These are phyloP conservation scores for Dasysyrphus tricinctus DNA, from an alignment of 2,888 invertebrate species.

Conservation along the genomic window DNA sequence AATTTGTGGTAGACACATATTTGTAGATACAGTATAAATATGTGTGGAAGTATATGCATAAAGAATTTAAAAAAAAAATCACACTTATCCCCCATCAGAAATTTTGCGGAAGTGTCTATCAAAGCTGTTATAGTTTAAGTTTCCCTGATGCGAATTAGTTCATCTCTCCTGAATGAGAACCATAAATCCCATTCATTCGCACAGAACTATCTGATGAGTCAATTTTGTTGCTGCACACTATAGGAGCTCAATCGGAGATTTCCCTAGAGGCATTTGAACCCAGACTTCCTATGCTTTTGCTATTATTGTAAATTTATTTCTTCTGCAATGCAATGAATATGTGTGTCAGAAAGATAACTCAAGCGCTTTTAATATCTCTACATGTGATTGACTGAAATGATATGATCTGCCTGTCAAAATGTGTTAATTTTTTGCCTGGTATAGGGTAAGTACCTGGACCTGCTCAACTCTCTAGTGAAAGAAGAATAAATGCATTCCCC, in stretches of 20 bases:
- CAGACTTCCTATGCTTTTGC: conserved; percentile 37
- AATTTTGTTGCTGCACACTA: conserved; percentile 30
- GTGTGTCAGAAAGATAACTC: conserved; percentile 21
- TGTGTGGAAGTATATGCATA: too few relatives aligned
- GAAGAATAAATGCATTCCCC: too few relatives aligned
- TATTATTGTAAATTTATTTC: conserved; percentile 22
- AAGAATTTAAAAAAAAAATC: conserved; percentile 12
- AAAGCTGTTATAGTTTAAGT: conserved; percentile 25
- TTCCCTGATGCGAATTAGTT: conserved; percentile 39
- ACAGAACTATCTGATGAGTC: conserved; percentile 41
- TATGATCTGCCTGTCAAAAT: background rate
- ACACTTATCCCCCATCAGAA: conserved; percentile 34
- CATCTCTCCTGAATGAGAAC: conserved; percentile 47
- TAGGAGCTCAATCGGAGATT: conserved; percentile 31
- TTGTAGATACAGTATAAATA: too few relatives aligned
- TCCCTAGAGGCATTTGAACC: conserved; percentile 25
- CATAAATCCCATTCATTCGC: conserved; percentile 56
- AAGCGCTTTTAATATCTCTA: background rate
- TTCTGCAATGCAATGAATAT: conserved; percentile 27
- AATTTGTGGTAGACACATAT: background rate
- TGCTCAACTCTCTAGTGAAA: too few relatives aligned
- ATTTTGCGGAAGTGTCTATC: conserved; percentile 65
- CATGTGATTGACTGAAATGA: background rate
- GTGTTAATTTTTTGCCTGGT: background rate
- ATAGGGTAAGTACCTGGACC: too few relatives aligned